These are phyloP conservation scores for Cheilinus undulatus DNA, from an alignment of 2,113 vertebrate species.

Conservation along the genomic window DNA sequence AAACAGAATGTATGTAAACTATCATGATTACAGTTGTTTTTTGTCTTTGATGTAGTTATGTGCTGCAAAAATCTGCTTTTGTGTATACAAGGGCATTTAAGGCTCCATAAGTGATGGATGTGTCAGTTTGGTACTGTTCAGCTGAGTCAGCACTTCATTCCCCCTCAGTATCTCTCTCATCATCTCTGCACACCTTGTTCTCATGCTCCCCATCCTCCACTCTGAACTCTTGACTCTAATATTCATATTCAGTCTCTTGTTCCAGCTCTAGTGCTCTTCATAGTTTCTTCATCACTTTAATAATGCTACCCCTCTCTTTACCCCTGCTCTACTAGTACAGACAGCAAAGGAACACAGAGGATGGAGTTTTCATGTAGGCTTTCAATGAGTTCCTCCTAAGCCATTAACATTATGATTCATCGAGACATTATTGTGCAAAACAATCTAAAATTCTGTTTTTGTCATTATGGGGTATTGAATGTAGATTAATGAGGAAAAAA, in stretches of 20 bases:
- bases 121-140: constrained; percentile 24
- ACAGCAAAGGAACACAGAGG: not conserved
- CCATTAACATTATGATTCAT: constrained; percentile 16
- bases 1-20: too few relatives aligned
- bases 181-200: constrained; percentile 19
- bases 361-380: constrained; percentile 7
- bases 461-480: too few relatives aligned
- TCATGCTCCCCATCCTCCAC: constrained; percentile 10
- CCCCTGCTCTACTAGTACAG: constrained; percentile 13
- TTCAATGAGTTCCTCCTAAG: constrained; percentile 5
- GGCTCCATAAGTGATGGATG: too few relatives aligned
- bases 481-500: not conserved
- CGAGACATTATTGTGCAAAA: constrained; percentile 17
- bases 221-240: constrained; percentile 45
- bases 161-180: constrained; percentile 35
- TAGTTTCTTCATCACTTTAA: constrained; percentile 46
- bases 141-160: constrained; percentile 38
- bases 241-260: constrained; percentile 40
- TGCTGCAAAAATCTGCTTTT: too few relatives aligned
- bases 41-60: too few relatives aligned
- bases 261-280: constrained; percentile 5
- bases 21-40: too few relatives aligned
- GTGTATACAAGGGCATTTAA: too few relatives aligned
- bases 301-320: not conserved
- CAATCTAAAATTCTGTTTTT: too few relatives aligned